Conservation (phyloP, 2,797 vertebrate genomes). For the Danio jaintianensis region DNA sequence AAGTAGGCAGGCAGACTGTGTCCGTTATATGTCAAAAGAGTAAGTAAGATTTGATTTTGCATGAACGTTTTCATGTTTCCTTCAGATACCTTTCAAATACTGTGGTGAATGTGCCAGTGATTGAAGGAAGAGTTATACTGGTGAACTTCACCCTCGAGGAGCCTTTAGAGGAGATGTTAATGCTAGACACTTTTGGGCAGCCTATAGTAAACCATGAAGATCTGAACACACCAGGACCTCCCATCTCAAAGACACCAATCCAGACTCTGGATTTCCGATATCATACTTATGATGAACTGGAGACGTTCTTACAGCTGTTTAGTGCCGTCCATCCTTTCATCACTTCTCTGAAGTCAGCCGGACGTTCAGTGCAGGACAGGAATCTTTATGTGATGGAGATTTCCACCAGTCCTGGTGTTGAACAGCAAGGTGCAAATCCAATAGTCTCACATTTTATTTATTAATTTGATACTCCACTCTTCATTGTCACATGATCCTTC, state of each 20-base stretch:
- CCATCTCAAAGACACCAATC: slow-evolving; percentile 60
- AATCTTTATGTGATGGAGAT: slow-evolving; percentile 95
- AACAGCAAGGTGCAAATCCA: slow-evolving; percentile 84
- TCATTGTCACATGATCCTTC: neutral
- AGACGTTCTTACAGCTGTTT: slow-evolving; percentile 88
- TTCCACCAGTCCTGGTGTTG: slow-evolving; percentile 86
- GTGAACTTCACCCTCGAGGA: slow-evolving; percentile 87
- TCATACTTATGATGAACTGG: slow-evolving; percentile 92
- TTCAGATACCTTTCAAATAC: slow-evolving; percentile 75
- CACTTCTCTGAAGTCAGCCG: slow-evolving; percentile 82
- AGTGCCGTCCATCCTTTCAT: slow-evolving; percentile 84
- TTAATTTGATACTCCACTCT: neutral
- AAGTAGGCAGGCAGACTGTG: no score
- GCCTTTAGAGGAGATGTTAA: slow-evolving; percentile 51
- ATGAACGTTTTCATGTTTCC: neutral
- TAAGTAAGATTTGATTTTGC: no score
- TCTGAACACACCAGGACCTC: neutral
- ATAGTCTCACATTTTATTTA: neutral
- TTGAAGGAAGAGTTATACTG: slow-evolving; percentile 81
- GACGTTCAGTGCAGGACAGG: slow-evolving; percentile 83
- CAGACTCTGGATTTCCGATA: slow-evolving; percentile 90
- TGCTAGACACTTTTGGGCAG: slow-evolving; percentile 76
- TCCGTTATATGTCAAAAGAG: no score
- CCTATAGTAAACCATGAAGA: slow-evolving; percentile 54
- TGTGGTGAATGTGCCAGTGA: slow-evolving; percentile 78